phyloP scores from a whole-genome alignment of 1,140 invertebrate genomes.

The Daktulosphaira vitifoliae region DNA sequence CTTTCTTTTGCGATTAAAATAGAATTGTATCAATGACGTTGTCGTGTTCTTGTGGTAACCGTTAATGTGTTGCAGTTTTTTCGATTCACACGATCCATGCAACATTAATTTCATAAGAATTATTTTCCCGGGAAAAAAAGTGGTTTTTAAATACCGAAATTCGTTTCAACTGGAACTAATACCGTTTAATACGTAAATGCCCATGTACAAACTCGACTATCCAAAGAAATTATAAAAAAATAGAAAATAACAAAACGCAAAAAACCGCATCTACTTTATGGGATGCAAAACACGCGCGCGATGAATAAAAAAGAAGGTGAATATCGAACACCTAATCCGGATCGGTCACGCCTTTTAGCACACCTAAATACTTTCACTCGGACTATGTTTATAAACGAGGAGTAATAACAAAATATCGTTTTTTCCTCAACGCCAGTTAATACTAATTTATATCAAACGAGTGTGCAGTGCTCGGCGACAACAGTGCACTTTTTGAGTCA shows the following conservation, averaged over 20 bases:
- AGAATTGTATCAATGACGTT: no score
- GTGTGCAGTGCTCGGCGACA: background rate
- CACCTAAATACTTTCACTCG: constrained; percentile 24
- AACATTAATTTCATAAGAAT: no score
- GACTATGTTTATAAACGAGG: background rate
- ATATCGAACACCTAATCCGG: constrained; percentile 15
- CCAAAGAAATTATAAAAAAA: no score
- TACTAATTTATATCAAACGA: constrained; percentile 23
- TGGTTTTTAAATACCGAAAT: no score
- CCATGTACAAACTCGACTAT: no score
- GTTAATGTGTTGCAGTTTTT: no score
- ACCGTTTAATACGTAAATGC: no score
- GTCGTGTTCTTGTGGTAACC: no score
- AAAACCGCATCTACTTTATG: background rate
- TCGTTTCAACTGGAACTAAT: no score
- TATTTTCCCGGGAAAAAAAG: no score
- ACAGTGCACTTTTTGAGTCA: constrained; percentile 5
- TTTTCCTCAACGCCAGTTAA: background rate
- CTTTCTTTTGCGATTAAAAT: no score
- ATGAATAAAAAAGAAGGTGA: constrained; percentile 2
- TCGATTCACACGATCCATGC: no score
- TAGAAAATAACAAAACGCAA: background rate
- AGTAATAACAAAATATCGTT: background rate
- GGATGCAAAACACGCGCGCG: background rate
- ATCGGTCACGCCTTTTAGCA: constrained; percentile 27